Evolutionary conservation across 2,113 vertebrate genomes (phyloP).

Genomic region (Cinclus mexicanus): DNA sequence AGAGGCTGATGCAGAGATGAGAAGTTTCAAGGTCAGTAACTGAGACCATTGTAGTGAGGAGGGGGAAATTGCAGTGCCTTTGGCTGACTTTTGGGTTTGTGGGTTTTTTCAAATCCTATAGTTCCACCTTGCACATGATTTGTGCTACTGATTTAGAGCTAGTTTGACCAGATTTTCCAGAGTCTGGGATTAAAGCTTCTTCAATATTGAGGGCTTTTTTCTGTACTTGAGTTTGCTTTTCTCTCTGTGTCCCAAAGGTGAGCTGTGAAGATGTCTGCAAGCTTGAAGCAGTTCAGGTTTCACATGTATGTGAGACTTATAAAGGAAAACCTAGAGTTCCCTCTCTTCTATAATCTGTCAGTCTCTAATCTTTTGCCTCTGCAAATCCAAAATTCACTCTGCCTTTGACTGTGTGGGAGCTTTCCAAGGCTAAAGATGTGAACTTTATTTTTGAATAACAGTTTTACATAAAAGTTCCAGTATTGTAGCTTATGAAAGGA

Average conservation of each 20-base stretch:
- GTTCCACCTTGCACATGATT: neutral
- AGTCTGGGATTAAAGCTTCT: neutral
- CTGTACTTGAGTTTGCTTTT: neutral
- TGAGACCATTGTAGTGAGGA: neutral
- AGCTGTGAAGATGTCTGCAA: neutral
- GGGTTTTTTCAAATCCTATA: rapidly evolving
- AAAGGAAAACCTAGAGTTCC: neutral
- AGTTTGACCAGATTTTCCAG: neutral
- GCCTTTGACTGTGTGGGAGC: neutral
- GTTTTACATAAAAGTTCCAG: neutral
- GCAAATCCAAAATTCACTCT: neutral
- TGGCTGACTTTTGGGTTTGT: neutral
- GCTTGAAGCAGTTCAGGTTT: neutral
- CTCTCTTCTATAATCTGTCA: neutral
- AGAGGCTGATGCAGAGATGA: neutral
- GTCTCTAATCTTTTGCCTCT: neutral
- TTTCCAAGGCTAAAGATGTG: neutral
- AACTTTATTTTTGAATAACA: neutral
- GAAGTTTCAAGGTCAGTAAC: neutral
- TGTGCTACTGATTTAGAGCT: neutral
- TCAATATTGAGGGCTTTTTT: neutral
- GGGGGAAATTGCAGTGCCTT: neutral
- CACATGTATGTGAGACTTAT: neutral
- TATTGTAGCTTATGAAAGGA: neutral
- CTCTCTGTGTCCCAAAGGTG: neutral